phyloP scores from a whole-genome alignment of 2,113 vertebrate genomes.

The human region DNA sequence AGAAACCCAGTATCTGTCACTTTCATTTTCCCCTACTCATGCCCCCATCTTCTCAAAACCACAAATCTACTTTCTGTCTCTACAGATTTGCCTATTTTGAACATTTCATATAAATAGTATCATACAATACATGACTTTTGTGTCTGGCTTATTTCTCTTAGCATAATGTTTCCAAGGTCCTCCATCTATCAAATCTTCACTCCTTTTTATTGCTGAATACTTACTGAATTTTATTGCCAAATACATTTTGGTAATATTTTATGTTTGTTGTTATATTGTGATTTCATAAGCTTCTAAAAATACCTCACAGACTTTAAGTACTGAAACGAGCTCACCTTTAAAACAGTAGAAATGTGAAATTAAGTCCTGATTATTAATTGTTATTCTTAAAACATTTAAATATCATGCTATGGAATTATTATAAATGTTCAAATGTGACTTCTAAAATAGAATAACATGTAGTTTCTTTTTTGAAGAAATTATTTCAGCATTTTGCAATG shows the following conservation, averaged over 20 bases:
- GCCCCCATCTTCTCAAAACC: neutral
- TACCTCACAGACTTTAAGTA: neutral
- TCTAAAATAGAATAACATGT: neutral
- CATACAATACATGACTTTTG: neutral
- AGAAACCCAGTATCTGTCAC: neutral
- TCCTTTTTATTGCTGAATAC: neutral
- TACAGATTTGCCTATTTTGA: neutral
- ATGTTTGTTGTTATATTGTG: neutral
- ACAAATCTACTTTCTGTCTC: neutral
- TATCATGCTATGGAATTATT: neutral
- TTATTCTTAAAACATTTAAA: conserved; percentile 27
- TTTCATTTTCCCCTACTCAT: neutral
- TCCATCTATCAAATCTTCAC: neutral
- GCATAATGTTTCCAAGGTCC: neutral
- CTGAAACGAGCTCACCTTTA: neutral
- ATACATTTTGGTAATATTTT: neutral
- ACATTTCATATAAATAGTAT: neutral
- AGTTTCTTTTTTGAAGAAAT: conserved; percentile 7
- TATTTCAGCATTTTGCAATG: neutral
- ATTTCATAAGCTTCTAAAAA: neutral
- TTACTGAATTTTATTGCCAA: neutral
- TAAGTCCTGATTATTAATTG: neutral
- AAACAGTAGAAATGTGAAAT: neutral
- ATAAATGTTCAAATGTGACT: neutral
- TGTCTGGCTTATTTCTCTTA: neutral